Evolutionary conservation across 2,797 vertebrate genomes (phyloP).

Genomic region (Periparus ater): DNA sequence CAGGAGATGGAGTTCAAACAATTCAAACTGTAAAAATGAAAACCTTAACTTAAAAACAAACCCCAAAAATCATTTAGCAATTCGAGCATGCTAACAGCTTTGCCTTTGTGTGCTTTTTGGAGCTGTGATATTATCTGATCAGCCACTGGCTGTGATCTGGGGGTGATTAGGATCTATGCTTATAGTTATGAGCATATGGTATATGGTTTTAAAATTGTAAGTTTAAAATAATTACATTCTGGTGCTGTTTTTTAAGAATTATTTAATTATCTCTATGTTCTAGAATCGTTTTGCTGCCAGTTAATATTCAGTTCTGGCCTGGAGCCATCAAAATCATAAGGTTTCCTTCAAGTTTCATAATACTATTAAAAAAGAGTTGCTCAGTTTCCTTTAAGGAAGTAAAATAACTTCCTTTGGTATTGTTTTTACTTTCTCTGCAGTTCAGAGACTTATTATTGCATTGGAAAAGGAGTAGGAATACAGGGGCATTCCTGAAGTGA

Average conservation of each 20-base stretch:
- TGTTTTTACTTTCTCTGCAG: slow-evolving; percentile 37
- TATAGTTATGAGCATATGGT: not conserved
- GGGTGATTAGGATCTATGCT: not conserved
- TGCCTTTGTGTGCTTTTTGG: not conserved
- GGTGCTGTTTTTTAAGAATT: not conserved
- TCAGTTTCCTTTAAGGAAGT: slow-evolving; percentile 45
- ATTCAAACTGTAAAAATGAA: not conserved
- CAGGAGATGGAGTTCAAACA: not conserved
- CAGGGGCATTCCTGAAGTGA: not conserved
- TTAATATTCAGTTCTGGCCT: slow-evolving; percentile 8
- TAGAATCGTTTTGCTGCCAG: not conserved
- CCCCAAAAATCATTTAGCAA: not conserved
- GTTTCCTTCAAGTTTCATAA: slow-evolving; percentile 30
- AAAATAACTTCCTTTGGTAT: slow-evolving; percentile 38
- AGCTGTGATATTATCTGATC: not conserved
- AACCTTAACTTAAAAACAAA: not conserved
- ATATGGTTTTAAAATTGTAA: not conserved
- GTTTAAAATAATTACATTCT: slow-evolving; percentile 23
- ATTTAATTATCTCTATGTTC: slow-evolving; percentile 16
- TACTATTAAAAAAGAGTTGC: not conserved
- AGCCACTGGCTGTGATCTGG: not conserved
- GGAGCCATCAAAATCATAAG: slow-evolving; percentile 14
- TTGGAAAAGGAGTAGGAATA: not conserved
- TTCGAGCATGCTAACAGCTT: not conserved
- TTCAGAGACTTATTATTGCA: not conserved